Evolutionary conservation across 2,113 vertebrate species (phyloP).

Genomic region (Nothobranchius furzeri): DNA sequence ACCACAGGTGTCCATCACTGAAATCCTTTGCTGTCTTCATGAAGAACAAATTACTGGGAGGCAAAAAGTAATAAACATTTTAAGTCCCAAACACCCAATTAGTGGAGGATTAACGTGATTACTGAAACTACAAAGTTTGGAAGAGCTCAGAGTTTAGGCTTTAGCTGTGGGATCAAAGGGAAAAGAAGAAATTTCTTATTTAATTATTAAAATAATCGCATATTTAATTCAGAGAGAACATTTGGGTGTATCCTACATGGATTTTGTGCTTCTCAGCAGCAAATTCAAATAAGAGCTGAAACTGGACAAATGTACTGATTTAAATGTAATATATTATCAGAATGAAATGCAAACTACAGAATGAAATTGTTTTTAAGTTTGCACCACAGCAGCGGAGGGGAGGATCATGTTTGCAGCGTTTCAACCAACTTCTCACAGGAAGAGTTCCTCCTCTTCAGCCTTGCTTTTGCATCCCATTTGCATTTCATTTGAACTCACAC

Average conservation of each 20-base stretch:
- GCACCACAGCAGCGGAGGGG: too few relatives aligned
- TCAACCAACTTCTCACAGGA: too few relatives aligned
- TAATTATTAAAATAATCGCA: too few relatives aligned
- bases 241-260: too few relatives aligned
- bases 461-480: slow-evolving; percentile 7
- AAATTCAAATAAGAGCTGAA: too few relatives aligned
- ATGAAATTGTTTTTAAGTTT: too few relatives aligned
- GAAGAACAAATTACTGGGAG: slow-evolving; percentile 88
- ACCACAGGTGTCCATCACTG: slow-evolving; percentile 91
- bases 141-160: not conserved
- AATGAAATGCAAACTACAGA: too few relatives aligned
- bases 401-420: too few relatives aligned
- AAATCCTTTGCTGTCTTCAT: slow-evolving; percentile 87
- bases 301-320: too few relatives aligned
- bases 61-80: not conserved
- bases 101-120: not conserved
- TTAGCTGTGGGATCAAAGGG: not conserved
- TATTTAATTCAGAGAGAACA: too few relatives aligned
- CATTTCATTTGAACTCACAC: not conserved
- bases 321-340: too few relatives aligned
- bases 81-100: not conserved
- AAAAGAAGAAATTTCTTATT: not conserved
- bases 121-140: not conserved
- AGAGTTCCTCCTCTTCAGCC: not conserved
- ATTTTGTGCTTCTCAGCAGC: too few relatives aligned